These are phyloP conservation scores for Cyprinella venusta DNA, from an alignment of 2,797 vertebrate species.

Conservation along the genomic window DNA sequence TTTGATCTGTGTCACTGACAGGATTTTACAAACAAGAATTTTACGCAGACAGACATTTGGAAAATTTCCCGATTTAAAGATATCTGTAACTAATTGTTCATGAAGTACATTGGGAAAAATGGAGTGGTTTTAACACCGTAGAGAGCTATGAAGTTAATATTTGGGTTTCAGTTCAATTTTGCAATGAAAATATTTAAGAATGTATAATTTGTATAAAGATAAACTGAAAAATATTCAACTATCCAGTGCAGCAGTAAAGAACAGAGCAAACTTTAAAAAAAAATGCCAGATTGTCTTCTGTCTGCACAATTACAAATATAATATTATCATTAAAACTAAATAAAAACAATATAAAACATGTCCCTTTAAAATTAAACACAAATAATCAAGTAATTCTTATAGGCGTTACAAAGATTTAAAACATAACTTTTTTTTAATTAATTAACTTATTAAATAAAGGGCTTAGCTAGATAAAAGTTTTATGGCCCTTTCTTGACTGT, in stretches of 20 bases:
- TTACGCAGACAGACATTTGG: background rate
- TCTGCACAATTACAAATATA: conserved; percentile 67
- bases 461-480: background rate
- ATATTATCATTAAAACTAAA: conserved; percentile 68
- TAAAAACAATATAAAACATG: conserved; percentile 72
- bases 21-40: conserved; percentile 19
- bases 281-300: conserved; percentile 62
- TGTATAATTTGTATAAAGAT: conserved; percentile 12
- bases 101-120: conserved; percentile 82
- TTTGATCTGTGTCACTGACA: conserved; percentile 24
- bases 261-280: conserved; percentile 78
- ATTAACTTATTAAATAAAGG: conserved; percentile 12
- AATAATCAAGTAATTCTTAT: conserved; percentile 64
- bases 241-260: conserved; percentile 72
- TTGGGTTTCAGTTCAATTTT: conserved; percentile 76
- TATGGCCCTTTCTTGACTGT: background rate
- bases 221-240: conserved; percentile 49
- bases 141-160: conserved; percentile 72
- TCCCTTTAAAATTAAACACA: conserved; percentile 83
- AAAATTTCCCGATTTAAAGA: conserved; percentile 12
- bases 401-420: background rate
- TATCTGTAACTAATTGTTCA: conserved; percentile 60
- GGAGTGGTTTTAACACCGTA: conserved; percentile 53
- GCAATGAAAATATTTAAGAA: conserved; percentile 22
- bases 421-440: background rate